Percentiles rank a stretch among this genome's conserved stretches.
Conservation (phyloP, 2,797 vertebrate species). For the Platyrinchus mystaceus region DNA sequence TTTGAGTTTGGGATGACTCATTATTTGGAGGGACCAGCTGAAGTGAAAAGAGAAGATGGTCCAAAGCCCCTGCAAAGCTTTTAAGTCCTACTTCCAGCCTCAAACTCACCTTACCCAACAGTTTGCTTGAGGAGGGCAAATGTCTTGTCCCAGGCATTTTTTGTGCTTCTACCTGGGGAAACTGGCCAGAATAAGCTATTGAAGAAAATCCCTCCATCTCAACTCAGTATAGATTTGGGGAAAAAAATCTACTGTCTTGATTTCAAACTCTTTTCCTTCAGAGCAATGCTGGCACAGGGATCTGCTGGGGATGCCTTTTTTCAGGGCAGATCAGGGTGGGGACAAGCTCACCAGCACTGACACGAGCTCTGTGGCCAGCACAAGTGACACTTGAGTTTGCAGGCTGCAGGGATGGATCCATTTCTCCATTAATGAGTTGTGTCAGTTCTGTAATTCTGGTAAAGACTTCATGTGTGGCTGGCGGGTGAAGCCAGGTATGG, state of each 20-base stretch:
- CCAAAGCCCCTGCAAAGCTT: not conserved
- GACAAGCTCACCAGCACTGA: not conserved
- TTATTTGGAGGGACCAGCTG: accelerated
- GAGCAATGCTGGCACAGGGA: not conserved
- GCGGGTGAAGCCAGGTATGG: not conserved
- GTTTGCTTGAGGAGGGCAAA: not conserved
- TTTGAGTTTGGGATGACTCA: not conserved
- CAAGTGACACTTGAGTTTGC: not conserved
- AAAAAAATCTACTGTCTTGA: not conserved
- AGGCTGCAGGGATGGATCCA: not conserved
- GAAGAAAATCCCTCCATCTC: not conserved
- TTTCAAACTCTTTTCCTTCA: not conserved
- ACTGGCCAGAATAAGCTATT: not conserved
- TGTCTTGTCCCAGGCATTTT: accelerated
- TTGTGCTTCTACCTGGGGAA: not conserved
- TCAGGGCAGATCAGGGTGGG: not conserved
- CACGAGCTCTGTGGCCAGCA: not conserved
- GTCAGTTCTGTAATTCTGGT: not conserved
- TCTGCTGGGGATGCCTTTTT: not conserved
- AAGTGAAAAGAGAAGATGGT: not conserved
- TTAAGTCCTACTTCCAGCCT: accelerated
- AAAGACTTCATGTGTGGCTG: not conserved
- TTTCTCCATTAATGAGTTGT: not conserved
- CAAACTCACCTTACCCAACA: not conserved
- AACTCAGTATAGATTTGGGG: not conserved